Conservation (phyloP, 2,888 invertebrate genomes). For the Cheilosia grossa region DNA sequence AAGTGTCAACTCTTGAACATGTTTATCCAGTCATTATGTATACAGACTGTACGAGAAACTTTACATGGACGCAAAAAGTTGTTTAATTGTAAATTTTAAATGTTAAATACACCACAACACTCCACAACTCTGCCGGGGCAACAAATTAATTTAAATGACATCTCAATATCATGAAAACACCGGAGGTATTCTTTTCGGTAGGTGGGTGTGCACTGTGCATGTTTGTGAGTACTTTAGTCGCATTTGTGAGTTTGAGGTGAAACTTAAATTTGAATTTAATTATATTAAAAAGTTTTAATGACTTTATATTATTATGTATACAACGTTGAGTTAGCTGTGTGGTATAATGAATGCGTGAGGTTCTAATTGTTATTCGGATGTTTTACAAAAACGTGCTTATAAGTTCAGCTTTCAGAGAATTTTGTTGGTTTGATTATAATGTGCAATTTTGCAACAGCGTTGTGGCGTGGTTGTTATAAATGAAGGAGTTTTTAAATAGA, state of each 20-base stretch:
- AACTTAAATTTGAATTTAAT: constrained; percentile 41
- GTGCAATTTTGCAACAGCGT: background rate
- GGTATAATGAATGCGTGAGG: background rate
- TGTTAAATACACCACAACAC: constrained; percentile 32
- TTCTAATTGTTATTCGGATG: background rate
- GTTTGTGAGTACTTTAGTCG: constrained; percentile 12
- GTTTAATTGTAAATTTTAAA: constrained; percentile 50
- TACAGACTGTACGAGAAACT: background rate
- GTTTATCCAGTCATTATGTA: constrained; percentile 20
- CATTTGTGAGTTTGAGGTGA: constrained; percentile 16
- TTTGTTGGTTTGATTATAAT: background rate
- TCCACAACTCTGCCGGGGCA: background rate
- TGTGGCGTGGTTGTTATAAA: constrained; percentile 2
- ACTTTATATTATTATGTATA: background rate
- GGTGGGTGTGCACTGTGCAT: background rate
- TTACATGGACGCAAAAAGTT: constrained; percentile 24
- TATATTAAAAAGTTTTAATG: constrained; percentile 26
- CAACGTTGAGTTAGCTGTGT: background rate
- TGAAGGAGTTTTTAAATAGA: background rate
- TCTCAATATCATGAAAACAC: constrained; percentile 49
- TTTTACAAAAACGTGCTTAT: background rate
- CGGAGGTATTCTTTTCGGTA: background rate
- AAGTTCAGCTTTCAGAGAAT: background rate
- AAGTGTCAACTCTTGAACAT: constrained; percentile 7
- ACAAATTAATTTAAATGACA: constrained; percentile 56